phyloP scores from a whole-genome alignment of 2,888 invertebrate species.

The Tipula lateralis region DNA sequence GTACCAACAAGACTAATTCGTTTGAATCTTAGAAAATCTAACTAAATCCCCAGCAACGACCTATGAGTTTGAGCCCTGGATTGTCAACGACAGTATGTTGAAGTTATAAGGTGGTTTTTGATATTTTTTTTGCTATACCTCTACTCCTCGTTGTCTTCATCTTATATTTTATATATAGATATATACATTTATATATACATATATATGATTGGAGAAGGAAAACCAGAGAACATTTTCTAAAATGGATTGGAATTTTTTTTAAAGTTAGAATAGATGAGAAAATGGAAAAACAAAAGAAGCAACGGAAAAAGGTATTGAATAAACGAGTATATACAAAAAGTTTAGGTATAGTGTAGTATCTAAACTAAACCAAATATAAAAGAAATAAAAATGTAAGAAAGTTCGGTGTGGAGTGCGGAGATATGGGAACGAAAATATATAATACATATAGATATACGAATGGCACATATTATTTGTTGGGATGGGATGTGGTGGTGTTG shows the following conservation, averaged over 20 bases:
- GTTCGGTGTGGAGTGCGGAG: not conserved
- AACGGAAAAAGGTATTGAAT: not conserved
- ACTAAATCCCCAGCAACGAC: constrained; percentile 50
- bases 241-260: not conserved
- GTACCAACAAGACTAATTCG: constrained; percentile 49
- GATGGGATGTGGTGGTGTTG: not conserved
- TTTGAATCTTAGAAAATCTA: constrained; percentile 51
- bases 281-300: not conserved
- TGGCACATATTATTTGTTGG: not conserved
- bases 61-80: constrained; percentile 50
- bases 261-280: constrained; percentile 24
- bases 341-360: constrained; percentile 15
- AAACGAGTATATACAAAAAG: not conserved
- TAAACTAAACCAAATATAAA: constrained; percentile 24
- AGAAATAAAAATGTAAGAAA: not conserved
- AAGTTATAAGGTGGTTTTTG: constrained; percentile 35
- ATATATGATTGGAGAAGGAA: not conserved
- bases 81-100: constrained; percentile 46
- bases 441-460: not conserved
- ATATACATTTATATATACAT: not conserved
- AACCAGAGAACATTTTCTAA: not conserved
- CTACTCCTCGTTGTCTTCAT: not conserved
- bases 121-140: not conserved
- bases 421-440: not conserved
- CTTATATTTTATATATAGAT: not conserved